Conservation (phyloP, 2,113 vertebrate genomes). For the Gallinago undulata region DNA sequence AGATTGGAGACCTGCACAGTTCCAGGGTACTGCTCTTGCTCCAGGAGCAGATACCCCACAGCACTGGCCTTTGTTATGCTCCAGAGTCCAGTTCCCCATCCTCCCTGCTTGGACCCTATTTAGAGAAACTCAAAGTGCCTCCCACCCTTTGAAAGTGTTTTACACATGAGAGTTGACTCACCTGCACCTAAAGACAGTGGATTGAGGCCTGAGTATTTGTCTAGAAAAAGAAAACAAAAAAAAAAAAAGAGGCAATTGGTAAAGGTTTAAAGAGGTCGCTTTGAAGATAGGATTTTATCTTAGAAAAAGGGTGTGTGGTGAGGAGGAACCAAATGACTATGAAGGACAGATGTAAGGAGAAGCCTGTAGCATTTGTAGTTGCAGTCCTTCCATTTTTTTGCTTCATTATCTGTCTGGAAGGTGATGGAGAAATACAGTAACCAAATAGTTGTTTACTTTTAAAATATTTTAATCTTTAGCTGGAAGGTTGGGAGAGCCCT, state of each 20-base stretch:
- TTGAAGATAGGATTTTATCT: constrained; percentile 1
- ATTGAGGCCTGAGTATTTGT: not conserved
- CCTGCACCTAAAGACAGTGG: not conserved
- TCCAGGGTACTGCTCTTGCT: not conserved
- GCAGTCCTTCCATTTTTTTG: not conserved
- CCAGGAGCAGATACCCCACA: not conserved
- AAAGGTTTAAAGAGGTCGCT: not conserved
- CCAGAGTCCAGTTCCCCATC: not conserved
- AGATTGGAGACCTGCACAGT: not conserved
- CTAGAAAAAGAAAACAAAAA: not conserved
- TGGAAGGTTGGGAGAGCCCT: not conserved
- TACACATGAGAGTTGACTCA: not conserved
- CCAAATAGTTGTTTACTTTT: not conserved
- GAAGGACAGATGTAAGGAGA: not conserved
- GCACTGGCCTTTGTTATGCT: not conserved
- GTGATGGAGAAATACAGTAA: constrained; percentile 8
- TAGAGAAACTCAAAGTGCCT: not conserved
- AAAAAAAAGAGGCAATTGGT: not conserved
- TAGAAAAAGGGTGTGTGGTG: not conserved
- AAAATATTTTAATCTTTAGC: not conserved
- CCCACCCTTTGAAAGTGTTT: not conserved
- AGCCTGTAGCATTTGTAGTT: not conserved
- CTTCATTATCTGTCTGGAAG: not conserved
- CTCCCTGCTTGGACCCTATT: not conserved
- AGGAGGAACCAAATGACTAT: not conserved